Evolutionary conservation across 1,140 invertebrate species (phyloP).

Genomic region (Metaphire vulgaris): DNA sequence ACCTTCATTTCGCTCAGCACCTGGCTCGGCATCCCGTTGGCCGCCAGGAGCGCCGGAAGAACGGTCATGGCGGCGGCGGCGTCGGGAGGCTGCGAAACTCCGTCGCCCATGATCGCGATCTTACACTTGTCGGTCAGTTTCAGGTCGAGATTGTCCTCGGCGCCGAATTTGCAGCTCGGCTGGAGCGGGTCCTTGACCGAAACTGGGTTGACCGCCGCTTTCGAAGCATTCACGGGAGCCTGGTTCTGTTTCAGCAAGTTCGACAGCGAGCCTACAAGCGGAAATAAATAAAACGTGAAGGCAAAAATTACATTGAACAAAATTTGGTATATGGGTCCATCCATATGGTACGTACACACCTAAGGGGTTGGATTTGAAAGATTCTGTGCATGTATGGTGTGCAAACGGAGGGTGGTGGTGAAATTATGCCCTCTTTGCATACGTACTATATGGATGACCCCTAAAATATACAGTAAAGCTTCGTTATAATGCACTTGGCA

Average conservation of each 20-base stretch:
- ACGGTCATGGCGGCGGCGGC: neutral
- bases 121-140: neutral
- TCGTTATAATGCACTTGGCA: too few species aligned
- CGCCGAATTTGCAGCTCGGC: neutral
- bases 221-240: too few species aligned
- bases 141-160: neutral
- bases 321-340: too few species aligned
- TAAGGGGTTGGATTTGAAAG: too few species aligned
- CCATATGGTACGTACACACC: too few species aligned
- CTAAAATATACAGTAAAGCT: too few species aligned
- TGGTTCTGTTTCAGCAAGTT: neutral
- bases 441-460: too few species aligned
- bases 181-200: neutral
- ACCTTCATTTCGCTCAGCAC: conserved; percentile 40
- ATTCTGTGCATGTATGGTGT: too few species aligned
- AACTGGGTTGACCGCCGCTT: neutral
- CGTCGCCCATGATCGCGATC: neutral
- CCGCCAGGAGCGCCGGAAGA: conserved; percentile 11
- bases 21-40: neutral
- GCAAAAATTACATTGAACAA: too few species aligned
- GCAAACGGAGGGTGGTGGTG: too few species aligned
- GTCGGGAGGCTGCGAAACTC: neutral
- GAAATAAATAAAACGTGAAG: too few species aligned
- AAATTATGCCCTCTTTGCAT: too few species aligned
- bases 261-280: neutral